Conservation (phyloP, 2,797 vertebrate species). For the Phrynocephalus forsythii region DNA sequence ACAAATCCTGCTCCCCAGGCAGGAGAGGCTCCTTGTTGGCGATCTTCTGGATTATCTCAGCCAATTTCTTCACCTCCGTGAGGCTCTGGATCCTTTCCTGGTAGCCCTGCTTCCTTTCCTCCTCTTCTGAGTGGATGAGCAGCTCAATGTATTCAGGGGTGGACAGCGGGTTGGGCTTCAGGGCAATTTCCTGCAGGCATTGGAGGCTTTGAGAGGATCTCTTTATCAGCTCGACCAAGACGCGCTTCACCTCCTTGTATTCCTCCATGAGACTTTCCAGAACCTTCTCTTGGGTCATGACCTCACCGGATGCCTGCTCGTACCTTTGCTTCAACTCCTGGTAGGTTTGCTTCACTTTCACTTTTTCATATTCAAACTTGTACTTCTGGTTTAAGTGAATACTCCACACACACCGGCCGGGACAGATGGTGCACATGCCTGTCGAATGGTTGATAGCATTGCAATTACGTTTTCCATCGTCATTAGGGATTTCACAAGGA, state of each 20-base stretch:
- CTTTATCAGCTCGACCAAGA: background rate
- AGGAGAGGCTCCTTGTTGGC: constrained; percentile 28
- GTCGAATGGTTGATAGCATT: background rate
- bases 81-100: constrained; percentile 28
- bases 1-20: background rate
- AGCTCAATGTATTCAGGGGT: constrained; percentile 63
- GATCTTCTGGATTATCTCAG: constrained; percentile 64
- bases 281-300: background rate
- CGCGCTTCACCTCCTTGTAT: background rate
- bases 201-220: background rate
- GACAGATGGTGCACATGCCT: constrained; percentile 20
- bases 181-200: constrained; percentile 56
- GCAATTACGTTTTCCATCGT: background rate
- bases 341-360: constrained; percentile 40
- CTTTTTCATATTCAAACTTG: constrained; percentile 11
- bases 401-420: background rate
- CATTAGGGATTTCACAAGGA: background rate
- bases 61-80: constrained; percentile 38
- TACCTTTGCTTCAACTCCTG: constrained; percentile 55
- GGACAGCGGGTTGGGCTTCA: constrained; percentile 58
- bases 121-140: constrained; percentile 54
- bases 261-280: background rate
- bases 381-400: constrained; percentile 47
- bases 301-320: background rate
- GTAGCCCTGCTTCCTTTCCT: constrained; percentile 43